phyloP scores from a whole-genome alignment of 2,797 vertebrate genomes.

The Notolepis coatsorum region DNA sequence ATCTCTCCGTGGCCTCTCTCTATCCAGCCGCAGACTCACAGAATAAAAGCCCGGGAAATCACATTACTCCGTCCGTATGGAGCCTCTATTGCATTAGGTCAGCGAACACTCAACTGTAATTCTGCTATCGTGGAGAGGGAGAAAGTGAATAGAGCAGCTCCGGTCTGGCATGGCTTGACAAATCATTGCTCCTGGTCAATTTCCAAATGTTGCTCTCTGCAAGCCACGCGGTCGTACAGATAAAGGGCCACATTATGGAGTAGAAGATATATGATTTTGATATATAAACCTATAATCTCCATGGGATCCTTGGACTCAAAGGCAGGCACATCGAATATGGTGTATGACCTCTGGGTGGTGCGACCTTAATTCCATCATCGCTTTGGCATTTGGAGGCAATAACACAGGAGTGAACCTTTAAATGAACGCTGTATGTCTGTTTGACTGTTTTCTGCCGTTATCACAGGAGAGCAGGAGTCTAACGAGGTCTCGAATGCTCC shows the following conservation, averaged over 20 bases:
- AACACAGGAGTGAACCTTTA: constrained; percentile 25
- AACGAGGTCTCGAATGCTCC: constrained; percentile 33
- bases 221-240: constrained; percentile 48
- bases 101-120: constrained; percentile 77
- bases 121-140: constrained; percentile 67
- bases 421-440: constrained; percentile 30
- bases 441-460: constrained; percentile 19
- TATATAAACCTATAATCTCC: constrained; percentile 50
- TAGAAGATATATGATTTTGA: constrained; percentile 54
- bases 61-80: constrained; percentile 74
- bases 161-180: constrained; percentile 62
- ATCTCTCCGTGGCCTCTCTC: constrained; percentile 69
- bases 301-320: constrained; percentile 32
- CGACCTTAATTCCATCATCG: constrained; percentile 42
- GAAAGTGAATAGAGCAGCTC: constrained; percentile 71
- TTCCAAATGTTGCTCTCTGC: constrained; percentile 67
- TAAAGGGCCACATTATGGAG: constrained; percentile 46
- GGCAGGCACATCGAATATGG: constrained; percentile 6
- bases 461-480: constrained; percentile 34
- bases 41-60: constrained; percentile 79
- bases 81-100: constrained; percentile 78
- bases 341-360: constrained; percentile 46
- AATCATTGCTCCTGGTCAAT: constrained; percentile 73
- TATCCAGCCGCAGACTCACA: constrained; percentile 72
- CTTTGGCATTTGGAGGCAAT: constrained; percentile 26